phyloP scores from a whole-genome alignment of 2,797 vertebrate genomes.

The Microctenopoma steveboyesi region DNA sequence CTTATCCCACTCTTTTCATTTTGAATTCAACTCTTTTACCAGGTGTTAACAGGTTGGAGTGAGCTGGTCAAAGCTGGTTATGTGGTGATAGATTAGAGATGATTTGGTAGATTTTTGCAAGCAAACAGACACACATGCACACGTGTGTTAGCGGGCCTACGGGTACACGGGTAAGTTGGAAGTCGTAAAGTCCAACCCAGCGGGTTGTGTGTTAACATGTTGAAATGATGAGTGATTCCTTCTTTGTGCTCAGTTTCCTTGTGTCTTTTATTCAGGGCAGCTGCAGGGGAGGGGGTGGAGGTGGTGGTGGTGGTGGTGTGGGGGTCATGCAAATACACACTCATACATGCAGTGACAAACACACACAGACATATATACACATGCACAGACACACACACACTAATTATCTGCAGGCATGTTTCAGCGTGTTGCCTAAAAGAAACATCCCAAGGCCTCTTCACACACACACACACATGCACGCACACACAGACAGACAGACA shows the following conservation, averaged over 20 bases:
- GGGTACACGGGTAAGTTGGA: constrained; percentile 16
- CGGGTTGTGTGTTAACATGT: neutral
- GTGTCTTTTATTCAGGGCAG: neutral
- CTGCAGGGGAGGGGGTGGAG: too few relatives aligned
- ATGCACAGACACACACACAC: constrained; percentile 7
- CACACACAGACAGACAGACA: too few relatives aligned
- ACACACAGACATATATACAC: neutral
- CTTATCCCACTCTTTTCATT: neutral
- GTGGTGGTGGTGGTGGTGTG: too few relatives aligned
- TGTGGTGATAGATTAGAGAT: neutral
- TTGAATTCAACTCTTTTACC: neutral
- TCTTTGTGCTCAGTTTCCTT: neutral
- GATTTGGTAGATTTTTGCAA: neutral
- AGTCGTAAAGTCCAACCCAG: constrained; percentile 31
- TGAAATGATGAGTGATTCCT: neutral
- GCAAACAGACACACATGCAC: constrained; percentile 17
- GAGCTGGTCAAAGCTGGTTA: neutral
- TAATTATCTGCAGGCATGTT: neutral
- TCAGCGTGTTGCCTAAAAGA: neutral
- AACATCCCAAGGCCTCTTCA: neutral
- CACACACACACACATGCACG: too few relatives aligned
- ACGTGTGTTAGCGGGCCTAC: constrained; percentile 13
- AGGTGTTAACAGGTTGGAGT: constrained; percentile 1
- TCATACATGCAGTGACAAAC: neutral
- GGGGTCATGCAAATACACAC: constrained; percentile 3